Base-by-base conservation (phyloP, 2,113 vertebrate genomes). In the Pseudonaja textilis region DNA sequence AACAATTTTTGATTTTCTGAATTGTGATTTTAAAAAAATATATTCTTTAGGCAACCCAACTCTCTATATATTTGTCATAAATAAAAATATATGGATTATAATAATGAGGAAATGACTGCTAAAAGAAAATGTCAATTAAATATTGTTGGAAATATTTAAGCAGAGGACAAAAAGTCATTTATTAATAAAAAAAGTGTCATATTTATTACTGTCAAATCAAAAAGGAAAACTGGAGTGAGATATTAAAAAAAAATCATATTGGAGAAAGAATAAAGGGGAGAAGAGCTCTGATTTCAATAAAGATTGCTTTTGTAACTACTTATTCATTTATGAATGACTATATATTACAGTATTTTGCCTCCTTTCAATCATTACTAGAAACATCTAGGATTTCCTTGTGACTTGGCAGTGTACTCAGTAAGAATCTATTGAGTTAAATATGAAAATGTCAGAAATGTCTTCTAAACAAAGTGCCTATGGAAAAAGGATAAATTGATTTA, bases 61-160 rank as follows among this genome's bases (percentile, higher is more conserved):
- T 74, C 93, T 91, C 29, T 61, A 96, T 95, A 47, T 45, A 4
- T 42, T 55, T 55, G 54, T 18, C 54, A 55, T 22, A 57, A 23
- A 26, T 59, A n/a, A 59, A 92, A 89, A 95, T 90, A 64, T 59
- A 90, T 96, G 61, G 91, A 94, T 94, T 90, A 87, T 16, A 57
- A 52, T 23, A 74, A 81, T 96, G 95, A 94, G 89, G 94, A 87
- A 85, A 64, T 96, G 90, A 93, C 88, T 94, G 96, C 97, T 96
- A 93, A 92, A 95, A 42, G 47, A 91, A 0, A 5, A 74, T 90
- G 91, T 18, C 89, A 95, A 93, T 93, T 64, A 94, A 95, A 96
- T 45, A 94, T 74, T 93, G 39, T 93, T 93, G 92, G 95, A 94
- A 94, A 39, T 94, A 85, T 96, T 94, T 93, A 93, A 89, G 2